These are phyloP conservation scores for Oncorhynchus kisutch DNA, from an alignment of 2,113 vertebrate genomes.

Conservation along the genomic window DNA sequence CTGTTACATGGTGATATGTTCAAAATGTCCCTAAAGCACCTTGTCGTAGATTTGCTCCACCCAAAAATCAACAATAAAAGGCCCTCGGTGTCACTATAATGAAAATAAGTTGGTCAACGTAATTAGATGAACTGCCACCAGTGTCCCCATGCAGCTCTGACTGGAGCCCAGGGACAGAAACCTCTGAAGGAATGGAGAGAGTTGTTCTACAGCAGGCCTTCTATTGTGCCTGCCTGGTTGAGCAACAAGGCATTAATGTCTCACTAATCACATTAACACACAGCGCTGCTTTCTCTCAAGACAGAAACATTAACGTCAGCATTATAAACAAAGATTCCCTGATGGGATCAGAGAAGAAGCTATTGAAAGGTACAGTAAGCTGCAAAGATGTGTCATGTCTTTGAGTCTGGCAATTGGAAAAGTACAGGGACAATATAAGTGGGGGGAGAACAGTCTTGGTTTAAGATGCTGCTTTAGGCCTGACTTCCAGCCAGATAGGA, in stretches of 20 bases:
- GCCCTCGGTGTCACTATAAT: not conserved
- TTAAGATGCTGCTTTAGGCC: slow-evolving; percentile 44
- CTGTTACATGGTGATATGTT: not conserved
- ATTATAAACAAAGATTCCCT: slow-evolving; percentile 66
- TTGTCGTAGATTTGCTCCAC: not conserved
- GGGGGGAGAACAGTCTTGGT: slow-evolving; percentile 19
- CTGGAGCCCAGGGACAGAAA: slow-evolving; percentile 13
- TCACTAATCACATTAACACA: slow-evolving; percentile 72
- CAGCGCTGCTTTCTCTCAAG: slow-evolving; percentile 57
- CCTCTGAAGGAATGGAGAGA: slow-evolving; percentile 30
- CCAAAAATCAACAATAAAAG: not conserved
- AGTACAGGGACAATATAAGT: slow-evolving; percentile 48
- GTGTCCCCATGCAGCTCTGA: not conserved
- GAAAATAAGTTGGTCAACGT: not conserved
- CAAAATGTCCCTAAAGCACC: not conserved
- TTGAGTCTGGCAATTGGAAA: slow-evolving; percentile 59
- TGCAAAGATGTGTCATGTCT: slow-evolving; percentile 58
- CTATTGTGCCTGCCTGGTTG: slow-evolving; percentile 57
- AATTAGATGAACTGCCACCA: not conserved
- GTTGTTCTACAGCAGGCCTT: slow-evolving; percentile 48
- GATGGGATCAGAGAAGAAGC: slow-evolving; percentile 63
- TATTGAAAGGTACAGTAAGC: slow-evolving; percentile 56
- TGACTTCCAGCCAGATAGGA: slow-evolving; percentile 56
- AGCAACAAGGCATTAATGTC: slow-evolving; percentile 66
- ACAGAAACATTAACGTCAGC: slow-evolving; percentile 65